Evolutionary conservation across 2,797 vertebrate species (phyloP), one percentile per base, ranked within the genome.

Genomic region (Pangasius sanitwongsei): DNA sequence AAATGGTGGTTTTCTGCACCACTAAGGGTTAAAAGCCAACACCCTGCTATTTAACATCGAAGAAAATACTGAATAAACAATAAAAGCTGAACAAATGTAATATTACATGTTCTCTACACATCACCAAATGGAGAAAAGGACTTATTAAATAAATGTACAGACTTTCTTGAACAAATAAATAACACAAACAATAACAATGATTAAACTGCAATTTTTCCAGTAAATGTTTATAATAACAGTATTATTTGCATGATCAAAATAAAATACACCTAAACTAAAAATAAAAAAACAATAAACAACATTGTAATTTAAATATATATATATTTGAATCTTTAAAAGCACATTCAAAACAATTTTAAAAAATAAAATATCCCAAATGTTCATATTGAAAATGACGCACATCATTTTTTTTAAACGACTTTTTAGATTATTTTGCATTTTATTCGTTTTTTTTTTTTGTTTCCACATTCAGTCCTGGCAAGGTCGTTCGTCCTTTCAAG

Each of bases 21-120:
- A 93, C 91, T 93, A 97, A 95, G 96, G 96, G 96, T 97, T 97
- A 97, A 97, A 96, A 96, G 96, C 96, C 96, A 97, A 97, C 96
- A 97, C 96, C 96, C 96, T 95, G 93, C 95, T 96, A 95, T 95
- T 92, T 94, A 95, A 95, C 95, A 87, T 95, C 92, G 90, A 95
- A 93, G 37, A 65, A 93, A 95, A 95, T 93, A 95, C 91, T 90
- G 92, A 83, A 91, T 85, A 93, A 92, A 92, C 86, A 57, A 83
- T 72, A 53, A 91, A 92, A 88, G 72, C 67, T 85, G 63, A 86
- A 48, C 18, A 92, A 87, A 86, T 88, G 55, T 31, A 89, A 87
- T 31, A 89, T 34, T 0, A 87, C 61, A 85, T 1, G 70, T 53
- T 61, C 13, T 31, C 18, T 70, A 34, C 50, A 84, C 74, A 90